Conservation (phyloP, 2,888 invertebrate genomes). For the Drosophila stalkeri region DNA sequence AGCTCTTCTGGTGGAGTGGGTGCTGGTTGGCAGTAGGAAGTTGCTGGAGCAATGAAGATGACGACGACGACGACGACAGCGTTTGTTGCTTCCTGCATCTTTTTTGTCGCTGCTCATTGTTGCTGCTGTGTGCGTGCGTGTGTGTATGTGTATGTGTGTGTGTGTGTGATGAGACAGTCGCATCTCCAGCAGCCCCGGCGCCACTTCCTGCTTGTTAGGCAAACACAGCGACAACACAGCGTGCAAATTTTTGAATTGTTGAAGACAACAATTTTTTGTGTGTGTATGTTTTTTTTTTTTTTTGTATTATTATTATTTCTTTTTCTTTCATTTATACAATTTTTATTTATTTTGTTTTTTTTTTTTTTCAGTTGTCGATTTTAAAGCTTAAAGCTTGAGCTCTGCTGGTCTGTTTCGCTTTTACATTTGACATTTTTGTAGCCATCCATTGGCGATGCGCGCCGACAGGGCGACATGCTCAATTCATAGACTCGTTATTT, state of each 20-base stretch:
- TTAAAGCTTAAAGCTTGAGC: slow-evolving; percentile 38
- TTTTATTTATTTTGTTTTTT: slow-evolving; percentile 12
- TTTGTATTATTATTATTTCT: slow-evolving; percentile 34
- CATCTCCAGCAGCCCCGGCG: slow-evolving; percentile 62
- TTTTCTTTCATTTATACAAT: slow-evolving; percentile 8
- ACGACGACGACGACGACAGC: slow-evolving; percentile 21
- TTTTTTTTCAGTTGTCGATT: slow-evolving; percentile 15
- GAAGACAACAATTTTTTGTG: slow-evolving; percentile 42
- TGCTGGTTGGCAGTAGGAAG: slow-evolving; percentile 67
- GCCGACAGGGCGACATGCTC: slow-evolving; percentile 23
- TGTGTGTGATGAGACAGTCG: slow-evolving; percentile 53
- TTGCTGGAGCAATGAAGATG: slow-evolving; percentile 30
- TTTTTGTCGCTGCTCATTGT: slow-evolving; percentile 65
- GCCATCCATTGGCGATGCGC: slow-evolving; percentile 35
- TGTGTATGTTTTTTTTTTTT: slow-evolving; percentile 28
- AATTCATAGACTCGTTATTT: slow-evolving; percentile 71
- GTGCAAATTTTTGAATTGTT: slow-evolving; percentile 65
- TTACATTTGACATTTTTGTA: slow-evolving; percentile 78
- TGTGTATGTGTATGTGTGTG: slow-evolving; percentile 22
- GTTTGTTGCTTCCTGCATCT: slow-evolving; percentile 79
- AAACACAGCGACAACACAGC: slow-evolving; percentile 57
- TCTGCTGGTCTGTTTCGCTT: slow-evolving; percentile 56
- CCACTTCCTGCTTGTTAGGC: slow-evolving; percentile 80
- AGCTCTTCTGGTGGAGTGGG: slow-evolving; percentile 36
- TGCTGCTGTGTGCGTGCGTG: slow-evolving; percentile 19